Evolutionary conservation across 2,888 invertebrate species (phyloP), one percentile per base, ranked within the genome.

Genomic region (Eudasyphora cyanicolor): DNA sequence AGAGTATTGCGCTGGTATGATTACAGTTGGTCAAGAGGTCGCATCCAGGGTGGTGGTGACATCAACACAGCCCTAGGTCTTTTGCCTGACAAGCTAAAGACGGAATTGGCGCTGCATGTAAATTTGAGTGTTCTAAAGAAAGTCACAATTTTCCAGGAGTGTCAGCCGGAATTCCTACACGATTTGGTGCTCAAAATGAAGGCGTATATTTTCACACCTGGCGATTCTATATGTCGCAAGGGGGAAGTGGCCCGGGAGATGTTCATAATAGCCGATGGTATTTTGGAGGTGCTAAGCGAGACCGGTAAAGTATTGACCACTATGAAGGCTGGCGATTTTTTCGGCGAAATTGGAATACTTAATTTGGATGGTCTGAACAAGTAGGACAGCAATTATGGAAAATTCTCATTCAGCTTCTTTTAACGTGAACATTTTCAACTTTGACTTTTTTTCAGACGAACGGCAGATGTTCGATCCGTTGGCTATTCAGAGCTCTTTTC

Each of bases 191-290:
- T 99, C 86, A 99, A 99, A 93, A 99, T 99, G 98, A 97, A 97
- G 93, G 98, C 98, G 7, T 98, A 98, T 92, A 99, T 99, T 91
- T 99, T 99, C 92, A 99, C 98, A 27, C 98, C 98, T 0, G 98
- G 98, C 24, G 98, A 99, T 92, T 96, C 98, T 82, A 98, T 99
- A 90, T 98, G 98, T 91, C 95, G 98, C 49, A 97, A 98, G 93
- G 98, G 95, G 88, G 96, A 98, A 93, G 97, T 98, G 21, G 98
- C 98, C 0, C 93, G 98, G 85, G 98, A 99, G 93, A 99, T 99
- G 98, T 99, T 98, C 91, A 99, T 99, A 88, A 98, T 99, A 90
- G 98, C 98, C 4, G 98, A 98, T 91, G 99, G 98, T 8, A 98
- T 98, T 88, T 93, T 98, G 77, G 98, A 98, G 93, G 98, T 98